phyloP scores from a whole-genome alignment of 2,888 invertebrate genomes.

The Hirtodrosophila histrioides region DNA sequence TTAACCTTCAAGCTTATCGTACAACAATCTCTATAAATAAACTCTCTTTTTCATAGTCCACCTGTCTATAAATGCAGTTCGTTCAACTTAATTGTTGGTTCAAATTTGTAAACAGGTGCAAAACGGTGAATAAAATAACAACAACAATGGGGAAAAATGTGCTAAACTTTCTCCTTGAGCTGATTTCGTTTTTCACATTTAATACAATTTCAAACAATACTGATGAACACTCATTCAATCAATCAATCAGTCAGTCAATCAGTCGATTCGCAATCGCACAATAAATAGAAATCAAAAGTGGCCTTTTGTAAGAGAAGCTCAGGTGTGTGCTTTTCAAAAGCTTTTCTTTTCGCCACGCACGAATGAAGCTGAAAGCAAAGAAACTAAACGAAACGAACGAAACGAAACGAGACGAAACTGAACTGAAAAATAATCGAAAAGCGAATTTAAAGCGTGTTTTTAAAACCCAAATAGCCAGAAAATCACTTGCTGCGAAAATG shows the following conservation, averaged over 20 bases:
- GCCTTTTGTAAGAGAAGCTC: conserved; percentile 24
- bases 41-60: conserved; percentile 15
- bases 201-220: conserved; percentile 28
- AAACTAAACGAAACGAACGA: conserved; percentile 4
- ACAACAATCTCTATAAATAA: conserved; percentile 11
- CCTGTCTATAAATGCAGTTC: conserved; percentile 27
- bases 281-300: conserved; percentile 54
- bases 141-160: conserved; percentile 26
- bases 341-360: conserved; percentile 51
- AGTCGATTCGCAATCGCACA: too few species aligned
- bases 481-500: conserved; percentile 45
- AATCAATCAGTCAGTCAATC: conserved; percentile 30
- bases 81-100: conserved; percentile 32
- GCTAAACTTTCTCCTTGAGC: conserved; percentile 64
- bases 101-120: conserved; percentile 36
- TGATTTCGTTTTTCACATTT: conserved; percentile 48
- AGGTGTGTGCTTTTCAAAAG: conserved; percentile 24
- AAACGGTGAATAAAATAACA: conserved; percentile 21
- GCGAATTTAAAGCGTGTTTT: conserved; percentile 7
- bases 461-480: conserved; percentile 28
- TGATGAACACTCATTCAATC: conserved; percentile 22
- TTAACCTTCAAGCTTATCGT: conserved; percentile 25
- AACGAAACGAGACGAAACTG: conserved; percentile 5
- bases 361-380: conserved; percentile 41
- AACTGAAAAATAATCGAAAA: conserved; percentile 46